phyloP scores from a whole-genome alignment of 2,797 vertebrate species.

The Okamejei kenojei region DNA sequence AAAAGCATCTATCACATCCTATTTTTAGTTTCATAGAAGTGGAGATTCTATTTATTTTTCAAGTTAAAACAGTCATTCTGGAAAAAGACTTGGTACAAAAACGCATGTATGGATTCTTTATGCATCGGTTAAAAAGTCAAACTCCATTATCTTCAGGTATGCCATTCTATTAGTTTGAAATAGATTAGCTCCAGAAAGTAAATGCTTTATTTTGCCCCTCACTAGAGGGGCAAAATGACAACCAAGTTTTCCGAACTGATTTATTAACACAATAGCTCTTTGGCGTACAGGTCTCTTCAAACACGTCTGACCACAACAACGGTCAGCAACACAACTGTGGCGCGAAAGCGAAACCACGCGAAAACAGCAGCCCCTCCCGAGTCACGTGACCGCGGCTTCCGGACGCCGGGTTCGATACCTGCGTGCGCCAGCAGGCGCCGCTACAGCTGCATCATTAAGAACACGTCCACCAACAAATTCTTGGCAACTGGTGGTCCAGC shows the following conservation, averaged over 20 bases:
- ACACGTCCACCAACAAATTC: no score
- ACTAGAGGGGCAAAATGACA: background rate
- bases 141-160: background rate
- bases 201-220: background rate
- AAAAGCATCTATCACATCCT: background rate
- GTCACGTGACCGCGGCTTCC: no score
- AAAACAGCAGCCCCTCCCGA: no score
- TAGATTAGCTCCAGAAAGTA: background rate
- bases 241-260: no score
- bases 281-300: no score
- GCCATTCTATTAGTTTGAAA: background rate
- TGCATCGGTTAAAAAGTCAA: slow-evolving; percentile 7
- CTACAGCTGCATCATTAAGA: background rate
- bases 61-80: background rate
- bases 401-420: no score
- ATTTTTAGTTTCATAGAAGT: slow-evolving; percentile 3
- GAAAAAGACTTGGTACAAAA: slow-evolving; percentile 6
- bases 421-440: no score
- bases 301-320: no score
- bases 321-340: no score
- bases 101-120: background rate
- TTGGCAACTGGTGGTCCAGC: no score
- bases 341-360: no score
- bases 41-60: background rate
- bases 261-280: no score